Percentiles rank a stretch among this genome's conserved stretches.
Evolutionary conservation across 2,797 vertebrate genomes (phyloP).

Genomic region (Cossypha niveicapilla): DNA sequence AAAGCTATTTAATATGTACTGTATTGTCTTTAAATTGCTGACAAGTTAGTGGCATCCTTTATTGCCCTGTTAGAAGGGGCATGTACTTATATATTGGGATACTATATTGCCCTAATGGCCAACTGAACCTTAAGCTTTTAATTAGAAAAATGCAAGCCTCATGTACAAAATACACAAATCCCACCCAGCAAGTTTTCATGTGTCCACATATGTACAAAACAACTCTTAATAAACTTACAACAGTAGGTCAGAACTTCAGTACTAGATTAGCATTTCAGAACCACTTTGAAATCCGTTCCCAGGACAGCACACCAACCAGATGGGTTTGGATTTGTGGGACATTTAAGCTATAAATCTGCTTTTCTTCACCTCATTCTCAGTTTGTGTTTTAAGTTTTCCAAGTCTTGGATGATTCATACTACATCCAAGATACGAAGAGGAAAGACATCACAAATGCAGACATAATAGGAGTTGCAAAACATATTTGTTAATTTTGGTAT

Average conservation of each 20-base stretch:
- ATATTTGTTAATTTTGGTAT: not conserved
- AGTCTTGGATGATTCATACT: not conserved
- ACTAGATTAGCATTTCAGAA: constrained; percentile 31
- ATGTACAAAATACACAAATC: not conserved
- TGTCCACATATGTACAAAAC: not conserved
- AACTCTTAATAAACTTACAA: not conserved
- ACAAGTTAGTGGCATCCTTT: not conserved
- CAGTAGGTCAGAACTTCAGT: not conserved
- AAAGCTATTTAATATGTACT: not conserved
- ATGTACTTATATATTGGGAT: not conserved
- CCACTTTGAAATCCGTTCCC: constrained; percentile 13
- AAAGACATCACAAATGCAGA: not conserved
- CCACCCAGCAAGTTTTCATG: not conserved
- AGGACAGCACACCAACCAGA: not conserved
- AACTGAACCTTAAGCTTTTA: not conserved
- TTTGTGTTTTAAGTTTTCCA: not conserved
- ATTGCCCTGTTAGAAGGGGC: not conserved
- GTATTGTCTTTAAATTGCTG: not conserved
- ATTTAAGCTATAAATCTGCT: not conserved
- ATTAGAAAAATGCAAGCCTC: not conserved
- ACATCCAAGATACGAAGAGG: not conserved
- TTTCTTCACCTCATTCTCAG: not conserved
- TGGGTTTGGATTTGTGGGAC: not conserved
- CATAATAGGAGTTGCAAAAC: not conserved
- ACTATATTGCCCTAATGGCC: not conserved